Evolutionary conservation across 2,888 invertebrate genomes (phyloP), one percentile per base, ranked within the genome.

Genomic region (Nomada lathburiana): DNA sequence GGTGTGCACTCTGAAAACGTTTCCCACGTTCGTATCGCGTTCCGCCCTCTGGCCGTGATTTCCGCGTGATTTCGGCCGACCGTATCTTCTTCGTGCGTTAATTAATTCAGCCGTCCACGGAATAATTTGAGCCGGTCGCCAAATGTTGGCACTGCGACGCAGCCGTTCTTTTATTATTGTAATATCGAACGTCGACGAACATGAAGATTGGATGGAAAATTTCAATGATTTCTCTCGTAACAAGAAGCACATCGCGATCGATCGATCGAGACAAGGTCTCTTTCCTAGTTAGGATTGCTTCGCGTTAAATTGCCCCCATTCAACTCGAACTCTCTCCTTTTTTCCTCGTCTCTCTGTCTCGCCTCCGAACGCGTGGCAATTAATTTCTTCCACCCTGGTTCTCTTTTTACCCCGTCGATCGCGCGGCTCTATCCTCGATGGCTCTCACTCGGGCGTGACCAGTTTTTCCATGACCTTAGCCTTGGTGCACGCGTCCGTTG

Each of bases 21-120:
- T 87, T 88, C 88, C 87, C 87, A 88, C 87, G 87, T 87, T 88
- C 84, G 86, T 86, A 86, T 86, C 84, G 87, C 87, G 82, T 82
- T 81, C 75, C 71, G 86, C 71, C 13, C 26, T 63, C 55, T 63
- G 64, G 59, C 78, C 73, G 71, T 62, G 82, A 80, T 83, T 86
- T 81, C 83, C 75, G 85, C 75, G 74, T 82, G 78, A 73, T 83
- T 78, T 83, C 80, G 74, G 53, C 60, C 76, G 23, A 64, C 50
- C 75, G 50, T 59, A 53, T 55, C 64, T 59, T 60, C 72, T 11
- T 36, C 29, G 16, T n/a, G 67, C 42, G 52, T 62, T 70, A 53
- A 77, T 77, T 77, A 79, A 79, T 75, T 44, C 13, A 0, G 16
- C 16, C 47, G 7, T 29, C 47, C 47, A 0, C 3, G 2, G 47